These are phyloP conservation scores for Adoxophyes honmai DNA, from an alignment of 1,140 invertebrate species.

Conservation along the genomic window DNA sequence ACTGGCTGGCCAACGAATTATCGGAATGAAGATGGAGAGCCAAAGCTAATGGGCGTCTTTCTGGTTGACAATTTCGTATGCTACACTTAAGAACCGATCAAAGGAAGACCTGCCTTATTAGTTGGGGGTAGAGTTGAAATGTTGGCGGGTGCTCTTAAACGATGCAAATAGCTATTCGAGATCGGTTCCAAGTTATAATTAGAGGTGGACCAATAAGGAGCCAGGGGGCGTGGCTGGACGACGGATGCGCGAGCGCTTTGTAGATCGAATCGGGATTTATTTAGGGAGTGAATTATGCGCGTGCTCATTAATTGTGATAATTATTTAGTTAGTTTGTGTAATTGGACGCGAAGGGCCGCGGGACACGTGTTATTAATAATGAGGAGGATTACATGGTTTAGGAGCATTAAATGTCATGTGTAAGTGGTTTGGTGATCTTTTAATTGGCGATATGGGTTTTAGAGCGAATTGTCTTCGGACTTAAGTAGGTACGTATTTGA, in stretches of 20 bases:
- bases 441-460: no score
- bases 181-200: constrained; percentile 62
- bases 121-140: constrained; percentile 18
- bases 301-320: constrained; percentile 71
- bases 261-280: constrained; percentile 59
- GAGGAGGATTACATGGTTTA: constrained; percentile 22
- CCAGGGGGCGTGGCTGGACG: constrained; percentile 45
- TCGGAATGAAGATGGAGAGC: constrained; percentile 68
- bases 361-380: constrained; percentile 25
- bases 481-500: no score
- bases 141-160: constrained; percentile 40
- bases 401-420: neutral
- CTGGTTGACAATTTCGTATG: constrained; percentile 59
- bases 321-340: constrained; percentile 71
- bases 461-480: no score
- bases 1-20: constrained; percentile 45
- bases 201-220: constrained; percentile 59
- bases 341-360: constrained; percentile 61
- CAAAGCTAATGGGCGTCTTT: constrained; percentile 69
- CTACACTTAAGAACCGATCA: constrained; percentile 35
- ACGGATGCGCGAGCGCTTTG: constrained; percentile 45
- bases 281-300: constrained; percentile 63
- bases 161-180: constrained; percentile 69
- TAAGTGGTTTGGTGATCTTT: neutral
- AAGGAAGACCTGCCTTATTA: constrained; percentile 26